These are phyloP conservation scores for Siniperca knerii DNA, from an alignment of 2,113 vertebrate species.

Conservation along the genomic window DNA sequence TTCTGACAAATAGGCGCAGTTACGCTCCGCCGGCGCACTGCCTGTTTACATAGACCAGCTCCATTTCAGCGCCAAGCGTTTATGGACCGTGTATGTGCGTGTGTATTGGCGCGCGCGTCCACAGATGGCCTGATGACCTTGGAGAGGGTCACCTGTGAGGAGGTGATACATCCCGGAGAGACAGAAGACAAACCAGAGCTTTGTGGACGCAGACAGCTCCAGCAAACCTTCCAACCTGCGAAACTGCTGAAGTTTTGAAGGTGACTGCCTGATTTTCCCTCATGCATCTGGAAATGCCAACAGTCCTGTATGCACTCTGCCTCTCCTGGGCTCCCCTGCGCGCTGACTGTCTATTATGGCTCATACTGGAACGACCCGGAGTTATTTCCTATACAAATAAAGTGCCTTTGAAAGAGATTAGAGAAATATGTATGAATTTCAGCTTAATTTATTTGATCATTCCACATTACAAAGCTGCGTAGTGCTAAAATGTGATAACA, in stretches of 20 bases:
- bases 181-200: conserved; percentile 11
- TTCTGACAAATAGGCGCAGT: conserved; percentile 95
- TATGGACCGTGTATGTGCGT: conserved; percentile 71
- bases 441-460: conserved; percentile 99
- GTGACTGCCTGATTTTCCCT: conserved; percentile 60
- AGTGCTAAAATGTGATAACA: conserved; percentile 99
- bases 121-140: conserved; percentile 84
- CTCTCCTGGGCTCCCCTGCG: conserved; percentile 48
- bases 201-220: conserved; percentile 15
- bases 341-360: conserved; percentile 80
- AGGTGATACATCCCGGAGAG: conserved; percentile 18
- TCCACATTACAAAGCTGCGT: conserved; percentile 97
- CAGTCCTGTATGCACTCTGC: conserved; percentile 39
- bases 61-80: conserved; percentile 86
- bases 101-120: conserved; percentile 52
- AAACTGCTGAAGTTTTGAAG: conserved; percentile 70
- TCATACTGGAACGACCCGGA: conserved; percentile 80
- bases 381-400: conserved; percentile 92
- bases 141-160: conserved; percentile 52
- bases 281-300: conserved; percentile 46
- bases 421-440: conserved; percentile 98
- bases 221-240: conserved; percentile 8
- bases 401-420: conserved; percentile 92
- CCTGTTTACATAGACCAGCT: conserved; percentile 95
- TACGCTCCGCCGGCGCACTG: conserved; percentile 91